Evolutionary conservation across 1,140 invertebrate genomes (phyloP).

Genomic region (Homalodisca vitripennis): DNA sequence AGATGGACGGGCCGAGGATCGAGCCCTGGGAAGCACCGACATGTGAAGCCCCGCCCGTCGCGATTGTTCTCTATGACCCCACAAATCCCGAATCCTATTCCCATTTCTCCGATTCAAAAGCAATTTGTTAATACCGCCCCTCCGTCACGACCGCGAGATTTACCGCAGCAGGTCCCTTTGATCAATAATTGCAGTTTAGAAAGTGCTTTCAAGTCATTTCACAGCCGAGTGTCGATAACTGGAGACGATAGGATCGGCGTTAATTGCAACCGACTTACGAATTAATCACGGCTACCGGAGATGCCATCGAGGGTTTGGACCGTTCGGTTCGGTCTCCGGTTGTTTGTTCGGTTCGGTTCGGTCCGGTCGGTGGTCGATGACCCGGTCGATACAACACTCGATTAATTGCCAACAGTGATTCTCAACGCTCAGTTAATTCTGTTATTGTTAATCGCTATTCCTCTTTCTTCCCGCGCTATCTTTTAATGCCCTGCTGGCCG

Average conservation of each 20-base stretch:
- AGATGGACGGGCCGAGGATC: background rate
- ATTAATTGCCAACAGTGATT: conserved; percentile 12
- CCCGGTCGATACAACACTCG: background rate
- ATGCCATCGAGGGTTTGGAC: conserved; percentile 13
- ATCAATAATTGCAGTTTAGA: conserved; percentile 29
- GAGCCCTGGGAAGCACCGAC: conserved; percentile 1
- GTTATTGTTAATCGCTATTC: conserved; percentile 24
- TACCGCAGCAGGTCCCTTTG: conserved; percentile 12
- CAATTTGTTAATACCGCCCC: conserved; percentile 27
- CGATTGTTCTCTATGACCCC: conserved; percentile 27
- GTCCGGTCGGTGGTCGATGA: conserved; percentile 8
- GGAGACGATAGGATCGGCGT: conserved; percentile 1
- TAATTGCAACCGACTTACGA: conserved; percentile 7
- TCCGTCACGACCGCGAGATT: conserved; percentile 10
- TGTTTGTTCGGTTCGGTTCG: background rate
- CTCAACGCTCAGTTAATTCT: conserved; percentile 14
- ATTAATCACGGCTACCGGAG: conserved; percentile 30
- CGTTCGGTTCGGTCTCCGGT: background rate
- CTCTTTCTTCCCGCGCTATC: conserved; percentile 1
- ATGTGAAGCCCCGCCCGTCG: conserved; percentile 20
- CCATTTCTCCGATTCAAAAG: conserved; percentile 30
- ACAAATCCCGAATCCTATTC: conserved; percentile 30
- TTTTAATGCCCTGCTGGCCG: conserved; percentile 20
- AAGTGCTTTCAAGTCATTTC: conserved; percentile 26
- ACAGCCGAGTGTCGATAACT: conserved; percentile 16